These are phyloP conservation scores for Drosophila mettleri DNA, from an alignment of 2,888 invertebrate species.

Conservation along the genomic window DNA sequence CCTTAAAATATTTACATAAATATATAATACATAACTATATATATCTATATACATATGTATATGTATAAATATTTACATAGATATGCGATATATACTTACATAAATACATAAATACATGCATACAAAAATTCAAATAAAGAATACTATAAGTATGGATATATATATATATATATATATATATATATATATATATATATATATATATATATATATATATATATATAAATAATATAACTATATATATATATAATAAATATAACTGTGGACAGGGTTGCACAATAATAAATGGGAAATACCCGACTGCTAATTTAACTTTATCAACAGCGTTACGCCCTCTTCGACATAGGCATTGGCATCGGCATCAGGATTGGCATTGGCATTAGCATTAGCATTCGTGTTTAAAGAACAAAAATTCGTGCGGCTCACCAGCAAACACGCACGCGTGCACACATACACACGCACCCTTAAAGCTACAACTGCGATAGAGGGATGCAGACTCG, in stretches of 20 bases:
- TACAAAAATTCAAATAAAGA: background rate
- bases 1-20: background rate
- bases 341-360: slow-evolving; percentile 26
- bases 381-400: slow-evolving; percentile 22
- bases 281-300: slow-evolving; percentile 9
- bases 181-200: background rate
- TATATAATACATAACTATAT: background rate
- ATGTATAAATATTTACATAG: background rate
- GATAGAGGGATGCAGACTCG: slow-evolving; percentile 18
- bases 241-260: background rate
- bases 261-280: slow-evolving; percentile 15
- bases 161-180: background rate
- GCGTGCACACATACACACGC: slow-evolving; percentile 48
- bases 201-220: background rate
- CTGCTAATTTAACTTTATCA: slow-evolving; percentile 70
- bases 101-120: background rate
- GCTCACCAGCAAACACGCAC: slow-evolving; percentile 69
- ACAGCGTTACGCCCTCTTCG: slow-evolving; percentile 60
- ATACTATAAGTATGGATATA: background rate
- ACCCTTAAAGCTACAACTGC: slow-evolving; percentile 3
- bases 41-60: background rate
- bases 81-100: background rate
- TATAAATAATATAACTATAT: background rate
- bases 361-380: slow-evolving; percentile 27
- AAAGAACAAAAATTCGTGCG: slow-evolving; percentile 63